A percentile compares a stretch with the other conserved stretches of the same genome.
Conservation (phyloP, 2,888 invertebrate species). For the Pseudococcus longispinus region DNA sequence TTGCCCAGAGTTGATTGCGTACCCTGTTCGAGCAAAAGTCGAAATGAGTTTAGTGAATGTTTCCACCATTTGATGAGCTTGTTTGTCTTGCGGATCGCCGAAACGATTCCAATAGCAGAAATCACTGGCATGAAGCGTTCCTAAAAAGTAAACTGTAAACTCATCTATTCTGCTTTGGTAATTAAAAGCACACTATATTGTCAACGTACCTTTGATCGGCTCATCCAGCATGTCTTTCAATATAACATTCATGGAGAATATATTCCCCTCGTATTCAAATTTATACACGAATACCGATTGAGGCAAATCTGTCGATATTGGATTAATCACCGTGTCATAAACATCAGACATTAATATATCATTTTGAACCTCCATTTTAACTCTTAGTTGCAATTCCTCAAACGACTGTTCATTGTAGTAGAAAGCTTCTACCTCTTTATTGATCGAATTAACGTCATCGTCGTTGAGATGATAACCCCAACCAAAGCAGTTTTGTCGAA, state of each 20-base stretch:
- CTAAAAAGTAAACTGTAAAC: background rate
- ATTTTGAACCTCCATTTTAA: background rate
- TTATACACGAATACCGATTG: background rate
- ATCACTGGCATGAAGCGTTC: background rate
- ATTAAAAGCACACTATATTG: no score
- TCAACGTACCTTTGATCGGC: background rate
- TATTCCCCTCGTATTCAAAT: background rate
- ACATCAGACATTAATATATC: background rate
- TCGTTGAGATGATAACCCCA: background rate
- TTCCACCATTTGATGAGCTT: background rate
- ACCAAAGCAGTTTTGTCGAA: background rate
- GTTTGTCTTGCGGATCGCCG: background rate
- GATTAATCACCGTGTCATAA: background rate
- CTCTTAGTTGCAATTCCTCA: background rate
- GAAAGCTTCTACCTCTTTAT: background rate
- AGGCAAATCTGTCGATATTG: background rate
- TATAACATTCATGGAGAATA: background rate
- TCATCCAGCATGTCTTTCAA: background rate
- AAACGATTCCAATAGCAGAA: background rate
- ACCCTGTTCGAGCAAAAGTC: background rate
- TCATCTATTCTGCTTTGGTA: no score
- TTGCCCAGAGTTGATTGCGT: no score
- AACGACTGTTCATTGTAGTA: background rate
- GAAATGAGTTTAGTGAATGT: background rate
- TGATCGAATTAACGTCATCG: background rate